These are phyloP conservation scores for Strongylocentrotus purpuratus DNA, from an alignment of 35 echinoderm and acorn worm species.

Conservation along the genomic window DNA sequence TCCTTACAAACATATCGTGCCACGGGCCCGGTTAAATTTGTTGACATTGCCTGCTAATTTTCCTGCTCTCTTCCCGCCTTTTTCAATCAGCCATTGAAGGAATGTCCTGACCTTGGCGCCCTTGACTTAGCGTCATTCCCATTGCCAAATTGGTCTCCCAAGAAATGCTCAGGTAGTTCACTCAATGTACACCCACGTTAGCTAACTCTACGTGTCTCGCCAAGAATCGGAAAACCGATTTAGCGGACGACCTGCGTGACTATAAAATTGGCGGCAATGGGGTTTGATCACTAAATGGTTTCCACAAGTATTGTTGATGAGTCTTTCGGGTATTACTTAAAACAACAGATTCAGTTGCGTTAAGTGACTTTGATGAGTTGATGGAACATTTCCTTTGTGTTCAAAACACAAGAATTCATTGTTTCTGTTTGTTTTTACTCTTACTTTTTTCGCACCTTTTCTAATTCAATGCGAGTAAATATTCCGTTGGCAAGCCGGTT, in stretches of 20 bases:
- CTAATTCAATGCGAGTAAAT: background rate
- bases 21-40: constrained; percentile 32
- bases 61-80: constrained; percentile 10
- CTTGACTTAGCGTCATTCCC: background rate
- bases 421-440: constrained; percentile 1
- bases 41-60: constrained; percentile 40
- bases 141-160: background rate
- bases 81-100: background rate
- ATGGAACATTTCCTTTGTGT: background rate
- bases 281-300: background rate
- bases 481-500: background rate
- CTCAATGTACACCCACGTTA: background rate
- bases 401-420: background rate
- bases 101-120: background rate
- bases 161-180: background rate
- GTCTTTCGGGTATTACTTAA: background rate
- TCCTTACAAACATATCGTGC: constrained; percentile 36
- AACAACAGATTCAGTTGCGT: background rate
- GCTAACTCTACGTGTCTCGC: background rate
- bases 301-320: background rate
- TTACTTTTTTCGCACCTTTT: background rate
- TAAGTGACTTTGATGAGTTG: constrained; percentile 35
- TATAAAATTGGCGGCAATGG: background rate
- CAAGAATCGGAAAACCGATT: background rate
- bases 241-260: background rate